Evolutionary conservation across 2,113 vertebrate genomes (phyloP).

Genomic region (Lynx canadensis): DNA sequence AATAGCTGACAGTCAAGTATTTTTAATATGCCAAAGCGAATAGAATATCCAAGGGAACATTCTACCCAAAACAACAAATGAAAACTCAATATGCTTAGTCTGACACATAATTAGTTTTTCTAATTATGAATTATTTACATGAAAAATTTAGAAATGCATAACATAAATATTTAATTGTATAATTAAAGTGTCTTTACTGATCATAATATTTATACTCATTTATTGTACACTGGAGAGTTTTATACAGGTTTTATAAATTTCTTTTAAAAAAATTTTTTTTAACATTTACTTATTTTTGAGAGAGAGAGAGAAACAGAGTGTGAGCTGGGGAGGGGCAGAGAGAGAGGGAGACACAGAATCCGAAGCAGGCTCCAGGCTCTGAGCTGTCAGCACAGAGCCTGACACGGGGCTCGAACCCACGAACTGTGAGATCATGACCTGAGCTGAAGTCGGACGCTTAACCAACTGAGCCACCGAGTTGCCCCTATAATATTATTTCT

Average conservation of each 20-base stretch:
- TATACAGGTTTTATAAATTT: background rate
- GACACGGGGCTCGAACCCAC: too few species aligned
- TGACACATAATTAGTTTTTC: background rate
- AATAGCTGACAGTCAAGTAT: background rate
- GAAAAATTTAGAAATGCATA: background rate
- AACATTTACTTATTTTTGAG: too few species aligned
- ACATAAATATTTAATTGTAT: background rate
- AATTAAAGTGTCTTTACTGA: background rate
- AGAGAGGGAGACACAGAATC: too few species aligned
- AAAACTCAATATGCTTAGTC: background rate
- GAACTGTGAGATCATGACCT: too few species aligned
- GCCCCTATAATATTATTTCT: background rate
- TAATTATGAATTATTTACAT: constrained; percentile 16
- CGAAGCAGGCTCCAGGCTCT: too few species aligned
- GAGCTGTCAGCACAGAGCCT: too few species aligned
- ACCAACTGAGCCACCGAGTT: too few species aligned
- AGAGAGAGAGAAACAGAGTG: too few species aligned
- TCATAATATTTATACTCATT: background rate
- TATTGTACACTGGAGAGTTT: background rate
- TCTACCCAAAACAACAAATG: background rate
- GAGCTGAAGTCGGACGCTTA: too few species aligned
- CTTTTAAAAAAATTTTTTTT: background rate
- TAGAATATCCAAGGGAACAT: background rate
- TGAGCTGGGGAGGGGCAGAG: too few species aligned
- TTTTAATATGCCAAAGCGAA: background rate